phyloP scores from a whole-genome alignment of 2,113 vertebrate species.

The Suncus etruscus region DNA sequence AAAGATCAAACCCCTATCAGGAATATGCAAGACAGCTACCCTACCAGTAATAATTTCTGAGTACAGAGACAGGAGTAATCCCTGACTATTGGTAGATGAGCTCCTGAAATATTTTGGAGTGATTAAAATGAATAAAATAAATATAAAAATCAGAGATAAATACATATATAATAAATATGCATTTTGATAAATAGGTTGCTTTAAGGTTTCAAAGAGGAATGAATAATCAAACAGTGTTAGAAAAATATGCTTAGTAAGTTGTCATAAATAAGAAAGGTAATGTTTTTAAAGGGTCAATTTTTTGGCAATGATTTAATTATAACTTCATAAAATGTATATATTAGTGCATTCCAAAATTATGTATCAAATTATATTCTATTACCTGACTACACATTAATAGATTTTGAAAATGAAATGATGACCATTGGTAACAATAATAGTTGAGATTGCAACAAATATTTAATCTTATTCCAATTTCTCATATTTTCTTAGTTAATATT shows the following conservation, averaged over 20 bases:
- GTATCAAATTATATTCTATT: constrained; percentile 36
- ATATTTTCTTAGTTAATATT: constrained; percentile 74
- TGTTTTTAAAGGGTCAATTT: neutral
- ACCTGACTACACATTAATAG: constrained; percentile 35
- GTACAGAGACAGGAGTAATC: no score
- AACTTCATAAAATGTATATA: neutral
- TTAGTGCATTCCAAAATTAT: constrained; percentile 14
- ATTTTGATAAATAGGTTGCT: neutral
- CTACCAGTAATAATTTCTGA: no score
- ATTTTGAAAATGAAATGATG: constrained; percentile 51
- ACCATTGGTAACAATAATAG: constrained; percentile 61
- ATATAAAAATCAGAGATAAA: neutral
- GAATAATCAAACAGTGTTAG: neutral
- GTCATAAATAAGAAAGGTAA: neutral
- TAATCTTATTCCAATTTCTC: constrained; percentile 56
- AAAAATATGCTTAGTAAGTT: neutral
- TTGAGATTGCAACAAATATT: constrained; percentile 25
- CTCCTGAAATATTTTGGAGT: no score
- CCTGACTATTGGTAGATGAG: no score
- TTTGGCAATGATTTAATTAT: constrained; percentile 5
- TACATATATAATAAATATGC: no score
- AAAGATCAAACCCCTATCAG: no score
- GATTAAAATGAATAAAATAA: no score
- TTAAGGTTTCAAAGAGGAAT: neutral
- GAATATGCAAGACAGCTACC: no score